Base-by-base conservation (phyloP, 2,888 invertebrate species). In the Orthosia gothica region DNA sequence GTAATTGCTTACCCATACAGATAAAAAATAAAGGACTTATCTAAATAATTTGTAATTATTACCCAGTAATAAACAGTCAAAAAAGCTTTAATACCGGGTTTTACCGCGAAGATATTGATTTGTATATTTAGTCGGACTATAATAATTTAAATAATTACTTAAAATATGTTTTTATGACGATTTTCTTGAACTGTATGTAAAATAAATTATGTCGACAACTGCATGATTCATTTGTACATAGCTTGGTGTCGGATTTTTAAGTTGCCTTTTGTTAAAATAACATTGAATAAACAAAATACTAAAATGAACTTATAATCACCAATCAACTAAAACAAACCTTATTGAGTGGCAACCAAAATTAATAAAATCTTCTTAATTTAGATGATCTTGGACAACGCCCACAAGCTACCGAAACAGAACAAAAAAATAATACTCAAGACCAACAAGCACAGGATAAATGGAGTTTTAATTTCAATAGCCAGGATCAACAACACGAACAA, bases 341-440 rank as follows among this genome's bases (percentile, higher is more conserved):
- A 54, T 57, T 15, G 26, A 49, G 5, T 57, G 49, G 47, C 16
- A 16, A 55, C 71, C 68, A 63, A 70, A 75, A 80, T 74, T 83
- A 76, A 82, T 65, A 55, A 61, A 77, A 74, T 45, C 65, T 84
- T 88, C 76, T 85, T 75, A 81, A 88, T 88, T 82, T 79, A 89
- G 90, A 88, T 74, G 80, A 81, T 76, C 73, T 76, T 70, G 88
- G 76, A 74, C 86, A 84, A 71, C 81, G 83, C 72, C 78, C 76
- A 71, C 89, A 88, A 86, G 83, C 82, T 65, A 61, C 12, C 40
- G 66, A 54, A 55, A 64, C n/a, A 45, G 74, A 76, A 52, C 57
- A 79, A 62, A 84, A 80, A 11, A 79, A 71, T 18, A 52, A 76
- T 49, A 55, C 74, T 58, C 66, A 70, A 54, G 70, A 64, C 23